These are phyloP conservation scores for Acanthurus lineatus DNA, from an alignment of 2,797 vertebrate genomes.

Conservation along the genomic window DNA sequence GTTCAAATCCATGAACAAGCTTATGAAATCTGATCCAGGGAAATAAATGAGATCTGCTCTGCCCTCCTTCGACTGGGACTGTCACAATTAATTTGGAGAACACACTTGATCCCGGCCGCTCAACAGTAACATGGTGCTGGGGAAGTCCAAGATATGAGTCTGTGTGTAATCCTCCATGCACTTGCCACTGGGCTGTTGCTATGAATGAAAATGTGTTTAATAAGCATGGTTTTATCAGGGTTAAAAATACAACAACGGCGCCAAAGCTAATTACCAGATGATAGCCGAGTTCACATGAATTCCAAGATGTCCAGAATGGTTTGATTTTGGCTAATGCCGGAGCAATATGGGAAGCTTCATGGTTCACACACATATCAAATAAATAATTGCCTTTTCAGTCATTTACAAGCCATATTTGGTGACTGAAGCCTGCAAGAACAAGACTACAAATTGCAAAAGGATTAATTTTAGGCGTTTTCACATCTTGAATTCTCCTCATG, in stretches of 20 bases:
- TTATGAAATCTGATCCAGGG: slow-evolving; percentile 71
- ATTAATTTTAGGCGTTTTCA: slow-evolving; percentile 50
- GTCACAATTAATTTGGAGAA: slow-evolving; percentile 73
- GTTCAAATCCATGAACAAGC: slow-evolving; percentile 58
- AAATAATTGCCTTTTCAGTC: slow-evolving; percentile 41
- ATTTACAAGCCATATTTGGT: slow-evolving; percentile 17
- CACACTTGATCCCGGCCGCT: slow-evolving; percentile 61
- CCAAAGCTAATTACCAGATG: slow-evolving; percentile 61
- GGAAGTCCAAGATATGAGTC: slow-evolving; percentile 47
- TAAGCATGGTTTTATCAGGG: slow-evolving; percentile 38
- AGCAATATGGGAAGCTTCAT: slow-evolving; percentile 21
- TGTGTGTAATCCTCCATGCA: slow-evolving; percentile 42
- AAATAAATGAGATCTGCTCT: slow-evolving; percentile 70
- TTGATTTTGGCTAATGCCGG: slow-evolving; percentile 38
- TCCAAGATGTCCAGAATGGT: slow-evolving; percentile 40
- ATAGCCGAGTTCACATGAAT: slow-evolving; percentile 38
- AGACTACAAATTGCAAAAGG: slow-evolving; percentile 30
- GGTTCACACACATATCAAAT: slow-evolving; percentile 29
- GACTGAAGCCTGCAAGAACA: slow-evolving; percentile 28
- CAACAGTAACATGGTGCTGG: slow-evolving; percentile 40
- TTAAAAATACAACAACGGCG: slow-evolving; percentile 52
- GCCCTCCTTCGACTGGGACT: slow-evolving; percentile 55
- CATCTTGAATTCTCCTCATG: slow-evolving; percentile 42
- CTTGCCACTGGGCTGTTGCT: slow-evolving; percentile 40
- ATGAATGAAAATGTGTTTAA: slow-evolving; percentile 57